Evolutionary conservation across 1,140 invertebrate genomes (phyloP).

Genomic region (Halictus rubicundus): DNA sequence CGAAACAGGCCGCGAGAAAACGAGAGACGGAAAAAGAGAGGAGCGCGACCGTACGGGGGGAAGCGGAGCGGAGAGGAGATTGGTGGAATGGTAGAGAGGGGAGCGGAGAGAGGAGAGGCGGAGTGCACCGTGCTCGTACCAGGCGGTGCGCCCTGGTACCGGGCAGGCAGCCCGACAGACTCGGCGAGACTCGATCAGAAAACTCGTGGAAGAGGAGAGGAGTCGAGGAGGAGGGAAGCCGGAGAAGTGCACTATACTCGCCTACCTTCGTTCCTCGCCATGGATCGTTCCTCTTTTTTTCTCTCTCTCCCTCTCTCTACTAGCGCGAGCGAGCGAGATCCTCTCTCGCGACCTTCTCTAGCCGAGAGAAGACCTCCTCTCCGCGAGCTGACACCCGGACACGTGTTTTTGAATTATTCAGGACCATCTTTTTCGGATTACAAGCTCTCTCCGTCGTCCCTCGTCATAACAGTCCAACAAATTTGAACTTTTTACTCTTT

Average conservation of each 20-base stretch:
- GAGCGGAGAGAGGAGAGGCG: not conserved
- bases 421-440: not conserved
- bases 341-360: conserved; percentile 43
- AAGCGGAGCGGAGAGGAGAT: not conserved
- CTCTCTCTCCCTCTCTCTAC: too few relatives aligned
- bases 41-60: not conserved
- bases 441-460: not conserved
- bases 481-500: too few relatives aligned
- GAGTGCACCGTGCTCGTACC: conserved; percentile 61
- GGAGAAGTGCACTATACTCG: conserved; percentile 36
- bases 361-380: not conserved
- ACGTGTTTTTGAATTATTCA: conserved; percentile 10
- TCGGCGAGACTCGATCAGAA: too few relatives aligned
- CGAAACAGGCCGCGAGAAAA: not conserved
- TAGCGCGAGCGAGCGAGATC: not conserved
- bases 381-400: not conserved
- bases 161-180: conserved; percentile 25
- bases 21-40: not conserved
- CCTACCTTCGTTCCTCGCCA: conserved; percentile 37
- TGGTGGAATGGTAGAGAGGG: too few relatives aligned
- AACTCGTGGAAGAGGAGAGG: too few relatives aligned
- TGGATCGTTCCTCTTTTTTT: conserved; percentile 14
- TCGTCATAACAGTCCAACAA: too few relatives aligned
- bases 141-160: conserved; percentile 76
- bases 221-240: not conserved